Conservation (phyloP, 2,113 vertebrate genomes). For the Thermophis baileyi region DNA sequence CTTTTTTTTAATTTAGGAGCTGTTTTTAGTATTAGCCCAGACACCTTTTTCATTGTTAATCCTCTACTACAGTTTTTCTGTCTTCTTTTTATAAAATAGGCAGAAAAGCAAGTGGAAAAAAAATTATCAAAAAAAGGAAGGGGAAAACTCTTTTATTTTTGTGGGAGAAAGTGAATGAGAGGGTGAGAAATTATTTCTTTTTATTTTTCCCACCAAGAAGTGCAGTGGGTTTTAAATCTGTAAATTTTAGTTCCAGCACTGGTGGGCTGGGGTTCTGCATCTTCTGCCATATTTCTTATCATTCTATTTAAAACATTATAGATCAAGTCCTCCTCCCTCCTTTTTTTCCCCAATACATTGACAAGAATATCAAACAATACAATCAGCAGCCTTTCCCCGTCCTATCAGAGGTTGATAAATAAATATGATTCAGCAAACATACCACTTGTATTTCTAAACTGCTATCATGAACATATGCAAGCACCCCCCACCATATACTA, state of each 20-base stretch:
- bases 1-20: not conserved
- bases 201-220: no score
- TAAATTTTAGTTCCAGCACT: not conserved
- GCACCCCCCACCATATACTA: conserved; percentile 11
- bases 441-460: conserved; percentile 54
- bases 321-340: not conserved
- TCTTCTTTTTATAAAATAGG: no score
- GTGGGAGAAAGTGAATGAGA: no score
- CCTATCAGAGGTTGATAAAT: conserved; percentile 31
- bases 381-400: conserved; percentile 19
- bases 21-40: not conserved
- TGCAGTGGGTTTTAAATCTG: no score
- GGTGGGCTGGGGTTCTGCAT: not conserved
- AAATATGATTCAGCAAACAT: conserved; percentile 44
- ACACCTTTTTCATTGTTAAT: not conserved
- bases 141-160: not conserved
- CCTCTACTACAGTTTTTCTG: not conserved
- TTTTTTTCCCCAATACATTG: conserved; percentile 32
- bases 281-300: not conserved
- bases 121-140: not conserved
- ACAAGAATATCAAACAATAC: conserved; percentile 43
- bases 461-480: conserved; percentile 35
- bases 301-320: conserved; percentile 3
- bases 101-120: not conserved
- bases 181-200: no score